phyloP scores from a whole-genome alignment of 53 echinoderm and acorn worm genomes.

The Temnopleurus reevesii region DNA sequence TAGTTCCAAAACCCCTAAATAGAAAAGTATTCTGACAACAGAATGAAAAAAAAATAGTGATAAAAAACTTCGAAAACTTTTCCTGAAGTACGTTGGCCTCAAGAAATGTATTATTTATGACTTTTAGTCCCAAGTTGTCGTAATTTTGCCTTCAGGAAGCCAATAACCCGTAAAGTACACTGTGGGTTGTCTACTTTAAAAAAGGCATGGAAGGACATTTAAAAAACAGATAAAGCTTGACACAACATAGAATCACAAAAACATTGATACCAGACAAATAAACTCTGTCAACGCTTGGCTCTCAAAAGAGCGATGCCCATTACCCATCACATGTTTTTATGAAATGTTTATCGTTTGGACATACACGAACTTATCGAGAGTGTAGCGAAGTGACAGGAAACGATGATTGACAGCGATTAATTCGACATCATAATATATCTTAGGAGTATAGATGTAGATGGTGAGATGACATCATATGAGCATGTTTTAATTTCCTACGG shows the following conservation, averaged over 20 bases:
- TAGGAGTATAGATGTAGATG: neutral
- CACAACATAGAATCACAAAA: neutral
- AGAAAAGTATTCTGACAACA: too few species aligned
- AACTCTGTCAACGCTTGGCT: neutral
- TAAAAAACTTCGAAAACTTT: too few species aligned
- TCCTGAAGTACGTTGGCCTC: too few species aligned
- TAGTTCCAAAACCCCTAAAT: too few species aligned
- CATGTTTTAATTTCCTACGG: neutral
- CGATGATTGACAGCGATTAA: slow-evolving; percentile 23
- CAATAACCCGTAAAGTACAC: neutral
- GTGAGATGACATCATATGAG: neutral
- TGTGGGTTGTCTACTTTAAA: neutral
- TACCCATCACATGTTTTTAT: slow-evolving; percentile 16
- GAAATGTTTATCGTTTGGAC: neutral
- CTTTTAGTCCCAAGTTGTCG: too few species aligned
- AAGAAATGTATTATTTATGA: too few species aligned
- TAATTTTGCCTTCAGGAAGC: neutral
- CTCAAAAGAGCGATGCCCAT: slow-evolving; percentile 23
- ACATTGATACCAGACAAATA: neutral
- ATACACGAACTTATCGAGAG: slow-evolving; percentile 4
- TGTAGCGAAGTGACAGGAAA: neutral
- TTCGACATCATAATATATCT: slow-evolving; percentile 16
- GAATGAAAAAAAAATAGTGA: too few species aligned
- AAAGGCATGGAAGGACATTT: neutral
- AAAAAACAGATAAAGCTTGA: neutral